phyloP scores from a whole-genome alignment of 2,797 vertebrate species.

The Macroramphosus scolopax region DNA sequence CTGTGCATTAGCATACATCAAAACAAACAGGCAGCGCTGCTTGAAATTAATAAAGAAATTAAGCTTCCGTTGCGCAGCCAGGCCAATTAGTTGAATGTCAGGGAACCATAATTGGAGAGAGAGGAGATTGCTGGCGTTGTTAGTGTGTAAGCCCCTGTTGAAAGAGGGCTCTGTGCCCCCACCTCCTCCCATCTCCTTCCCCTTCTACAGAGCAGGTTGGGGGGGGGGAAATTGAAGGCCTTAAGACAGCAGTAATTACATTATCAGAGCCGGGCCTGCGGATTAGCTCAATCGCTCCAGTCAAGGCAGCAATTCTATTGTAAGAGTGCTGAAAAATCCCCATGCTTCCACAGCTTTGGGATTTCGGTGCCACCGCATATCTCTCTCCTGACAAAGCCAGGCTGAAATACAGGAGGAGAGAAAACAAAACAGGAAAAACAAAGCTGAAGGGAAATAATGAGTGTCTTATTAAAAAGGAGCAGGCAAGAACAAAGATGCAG shows the following conservation, averaged over 20 bases:
- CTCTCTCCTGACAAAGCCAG: conserved; percentile 91
- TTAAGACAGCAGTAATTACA: conserved; percentile 99
- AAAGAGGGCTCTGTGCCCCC: conserved; percentile 78
- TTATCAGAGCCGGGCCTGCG: conserved; percentile 94
- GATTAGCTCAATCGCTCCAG: conserved; percentile 99
- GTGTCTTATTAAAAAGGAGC: conserved; percentile 84
- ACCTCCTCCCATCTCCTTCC: conserved; percentile 61
- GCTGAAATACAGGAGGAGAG: conserved; percentile 75
- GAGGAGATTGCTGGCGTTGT: conserved; percentile 93
- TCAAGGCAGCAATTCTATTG: conserved; percentile 98
- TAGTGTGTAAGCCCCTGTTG: conserved; percentile 86
- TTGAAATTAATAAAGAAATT: conserved; percentile 98
- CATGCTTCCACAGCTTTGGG: conserved; percentile 88
- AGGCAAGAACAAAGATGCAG: conserved; percentile 75
- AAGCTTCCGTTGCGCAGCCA: conserved; percentile 93
- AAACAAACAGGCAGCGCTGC: conserved; percentile 83
- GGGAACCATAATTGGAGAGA: conserved; percentile 97
- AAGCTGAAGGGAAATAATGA: conserved; percentile 92
- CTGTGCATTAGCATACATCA: conserved; percentile 86
- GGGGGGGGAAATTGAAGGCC: conserved; percentile 91
- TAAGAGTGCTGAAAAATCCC: conserved; percentile 91
- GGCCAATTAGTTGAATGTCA: conserved; percentile 99
- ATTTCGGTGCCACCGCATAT: conserved; percentile 91
- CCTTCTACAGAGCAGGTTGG: conserved; percentile 84
- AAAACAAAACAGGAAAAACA: conserved; percentile 80